Conservation (phyloP, 2,888 invertebrate species). For the Smittia sp. region DNA sequence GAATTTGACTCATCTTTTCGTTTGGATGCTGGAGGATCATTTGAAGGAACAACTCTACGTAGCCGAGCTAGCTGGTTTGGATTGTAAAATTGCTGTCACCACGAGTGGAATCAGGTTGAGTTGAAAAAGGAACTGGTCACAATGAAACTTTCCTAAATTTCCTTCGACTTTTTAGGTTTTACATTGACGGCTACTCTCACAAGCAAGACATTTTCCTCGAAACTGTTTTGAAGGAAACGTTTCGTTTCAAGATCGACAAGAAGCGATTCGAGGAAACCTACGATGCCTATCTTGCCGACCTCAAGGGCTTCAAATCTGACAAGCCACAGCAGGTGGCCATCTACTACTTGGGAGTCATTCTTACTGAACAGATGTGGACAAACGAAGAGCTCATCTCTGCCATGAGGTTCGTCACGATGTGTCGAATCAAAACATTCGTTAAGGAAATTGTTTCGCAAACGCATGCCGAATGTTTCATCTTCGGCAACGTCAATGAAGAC, state of each 20-base stretch:
- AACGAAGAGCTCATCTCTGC: conserved; percentile 64
- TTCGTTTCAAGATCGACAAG: conserved; percentile 70
- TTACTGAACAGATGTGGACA: conserved; percentile 80
- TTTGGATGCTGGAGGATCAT: conserved; percentile 71
- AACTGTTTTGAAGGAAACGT: conserved; percentile 75
- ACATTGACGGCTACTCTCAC: conserved; percentile 78
- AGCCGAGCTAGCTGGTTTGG: conserved; percentile 81
- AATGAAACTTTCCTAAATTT: conserved; percentile 44
- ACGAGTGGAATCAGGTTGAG: conserved; percentile 65
- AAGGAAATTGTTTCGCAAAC: conserved; percentile 70
- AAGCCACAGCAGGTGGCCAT: conserved; percentile 77
- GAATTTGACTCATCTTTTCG: conserved; percentile 74
- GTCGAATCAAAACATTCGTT: conserved; percentile 71
- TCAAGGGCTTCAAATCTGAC: conserved; percentile 82
- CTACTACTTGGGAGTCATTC: conserved; percentile 72
- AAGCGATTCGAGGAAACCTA: conserved; percentile 74
- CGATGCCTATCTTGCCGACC: conserved; percentile 72
- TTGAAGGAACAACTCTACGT: conserved; percentile 84
- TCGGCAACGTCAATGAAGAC: conserved; percentile 72
- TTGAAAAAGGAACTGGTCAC: background rate
- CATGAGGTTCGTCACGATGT: conserved; percentile 59
- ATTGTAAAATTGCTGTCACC: conserved; percentile 69
- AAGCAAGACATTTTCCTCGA: conserved; percentile 74
- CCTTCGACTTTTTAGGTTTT: too few species aligned
- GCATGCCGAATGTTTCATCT: conserved; percentile 77